phyloP scores from a whole-genome alignment of 1,140 invertebrate genomes.

The Oryctes rhinoceros region DNA sequence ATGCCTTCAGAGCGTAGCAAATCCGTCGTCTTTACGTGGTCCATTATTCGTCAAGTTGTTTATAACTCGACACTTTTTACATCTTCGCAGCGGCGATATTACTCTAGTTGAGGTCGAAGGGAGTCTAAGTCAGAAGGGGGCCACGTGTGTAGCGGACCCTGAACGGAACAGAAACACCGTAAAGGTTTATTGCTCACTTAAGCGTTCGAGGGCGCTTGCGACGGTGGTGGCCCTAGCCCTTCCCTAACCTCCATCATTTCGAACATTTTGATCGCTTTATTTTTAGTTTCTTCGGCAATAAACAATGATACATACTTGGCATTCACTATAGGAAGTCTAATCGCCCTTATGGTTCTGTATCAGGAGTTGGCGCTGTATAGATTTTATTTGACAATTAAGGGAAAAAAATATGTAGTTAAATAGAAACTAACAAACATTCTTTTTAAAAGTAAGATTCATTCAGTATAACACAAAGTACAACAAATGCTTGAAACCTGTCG shows the following conservation, averaged over 20 bases:
- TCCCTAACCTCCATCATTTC: not conserved
- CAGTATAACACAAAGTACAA: too few species aligned
- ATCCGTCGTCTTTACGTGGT: not conserved
- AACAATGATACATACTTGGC: slow-evolving; percentile 16
- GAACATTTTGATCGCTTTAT: slow-evolving; percentile 5
- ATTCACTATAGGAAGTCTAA: not conserved
- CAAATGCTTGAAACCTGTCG: too few species aligned
- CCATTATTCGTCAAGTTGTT: not conserved
- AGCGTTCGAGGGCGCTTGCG: slow-evolving; percentile 29
- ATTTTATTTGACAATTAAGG: not conserved
- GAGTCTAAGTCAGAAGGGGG: not conserved
- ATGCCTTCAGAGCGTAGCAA: not conserved
- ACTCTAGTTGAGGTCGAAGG: not conserved
- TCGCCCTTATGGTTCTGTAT: not conserved
- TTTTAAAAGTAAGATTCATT: too few species aligned
- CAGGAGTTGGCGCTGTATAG: not conserved
- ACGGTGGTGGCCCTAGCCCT: not conserved
- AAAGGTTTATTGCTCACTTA: slow-evolving; percentile 50
- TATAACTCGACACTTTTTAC: slow-evolving; percentile 8
- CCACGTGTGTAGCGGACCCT: slow-evolving; percentile 50
- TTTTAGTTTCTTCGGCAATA: slow-evolving; percentile 35
- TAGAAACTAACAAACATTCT: too few species aligned
- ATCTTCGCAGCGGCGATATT: slow-evolving; percentile 9
- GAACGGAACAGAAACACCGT: slow-evolving; percentile 49
- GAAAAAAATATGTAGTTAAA: not conserved